A percentile compares a stretch with the other conserved stretches of the same genome.
Conservation (phyloP, 2,113 vertebrate genomes). For the Xyliphius kryptos region DNA sequence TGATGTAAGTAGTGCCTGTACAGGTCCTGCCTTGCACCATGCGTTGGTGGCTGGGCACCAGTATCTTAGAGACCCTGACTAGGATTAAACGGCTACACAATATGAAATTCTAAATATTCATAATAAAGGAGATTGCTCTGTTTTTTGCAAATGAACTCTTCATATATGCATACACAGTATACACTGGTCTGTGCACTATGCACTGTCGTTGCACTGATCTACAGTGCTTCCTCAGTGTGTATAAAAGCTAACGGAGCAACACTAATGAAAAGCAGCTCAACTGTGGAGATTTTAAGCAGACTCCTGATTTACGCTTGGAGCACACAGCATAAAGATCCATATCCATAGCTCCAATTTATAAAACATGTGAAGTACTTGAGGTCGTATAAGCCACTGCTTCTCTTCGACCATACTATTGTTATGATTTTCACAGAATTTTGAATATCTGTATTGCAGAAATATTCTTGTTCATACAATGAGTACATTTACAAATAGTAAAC, state of each 20-base stretch:
- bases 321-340: slow-evolving; percentile 1
- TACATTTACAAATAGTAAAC: background rate
- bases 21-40: too few species aligned
- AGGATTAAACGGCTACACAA: too few species aligned
- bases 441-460: background rate
- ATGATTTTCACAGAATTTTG: background rate
- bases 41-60: too few species aligned
- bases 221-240: slow-evolving; percentile 13
- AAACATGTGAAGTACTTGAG: background rate
- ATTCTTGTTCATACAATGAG: background rate
- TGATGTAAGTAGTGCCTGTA: too few species aligned
- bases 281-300: slow-evolving; percentile 34
- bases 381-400: background rate
- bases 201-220: slow-evolving; percentile 30
- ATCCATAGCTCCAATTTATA: background rate
- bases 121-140: too few species aligned
- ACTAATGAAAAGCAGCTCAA: slow-evolving; percentile 40
- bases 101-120: too few species aligned
- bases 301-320: slow-evolving; percentile 33
- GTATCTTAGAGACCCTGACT: too few species aligned
- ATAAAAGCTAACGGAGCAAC: slow-evolving; percentile 40
- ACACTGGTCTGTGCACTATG: slow-evolving; percentile 18
- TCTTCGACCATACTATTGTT: background rate
- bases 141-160: too few species aligned
- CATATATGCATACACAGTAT: too few species aligned